A percentile compares a stretch with the other conserved stretches of the same genome.
Evolutionary conservation across 2,888 invertebrate genomes (phyloP).

Genomic region (Tiliacea citrago): DNA sequence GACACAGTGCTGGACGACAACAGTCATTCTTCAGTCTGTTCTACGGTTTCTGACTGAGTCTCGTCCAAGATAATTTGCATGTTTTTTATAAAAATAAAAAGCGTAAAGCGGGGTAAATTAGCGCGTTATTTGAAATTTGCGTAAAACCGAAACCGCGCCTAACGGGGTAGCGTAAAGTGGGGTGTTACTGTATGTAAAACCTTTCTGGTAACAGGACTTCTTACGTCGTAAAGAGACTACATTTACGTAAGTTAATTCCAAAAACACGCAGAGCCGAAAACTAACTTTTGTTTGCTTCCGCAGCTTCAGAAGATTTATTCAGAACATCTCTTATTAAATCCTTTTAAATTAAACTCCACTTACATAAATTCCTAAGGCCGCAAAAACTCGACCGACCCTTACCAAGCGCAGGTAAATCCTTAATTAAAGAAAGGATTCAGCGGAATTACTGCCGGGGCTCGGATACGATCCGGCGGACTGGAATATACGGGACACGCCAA

Average conservation of each 20-base stretch:
- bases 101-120: too few relatives aligned
- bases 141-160: too few relatives aligned
- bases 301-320: slow-evolving; percentile 36
- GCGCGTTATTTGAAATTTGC: too few relatives aligned
- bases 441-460: slow-evolving; percentile 47
- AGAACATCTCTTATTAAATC: slow-evolving; percentile 28
- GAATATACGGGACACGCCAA: slow-evolving; percentile 53
- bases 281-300: slow-evolving; percentile 25
- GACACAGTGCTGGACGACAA: too few relatives aligned
- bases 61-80: too few relatives aligned
- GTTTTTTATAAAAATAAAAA: too few relatives aligned
- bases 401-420: slow-evolving; percentile 62
- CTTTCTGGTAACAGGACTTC: neutral
- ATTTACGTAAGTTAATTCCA: neutral
- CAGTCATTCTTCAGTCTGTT: too few relatives aligned
- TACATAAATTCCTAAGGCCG: slow-evolving; percentile 46
- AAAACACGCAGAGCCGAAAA: slow-evolving; percentile 26
- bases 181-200: neutral
- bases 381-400: slow-evolving; percentile 54
- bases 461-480: slow-evolving; percentile 40
- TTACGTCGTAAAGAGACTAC: neutral
- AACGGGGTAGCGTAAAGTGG: too few relatives aligned
- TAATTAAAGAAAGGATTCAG: slow-evolving; percentile 64
- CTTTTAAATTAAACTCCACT: slow-evolving; percentile 40
- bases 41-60: too few relatives aligned